These are phyloP conservation scores for Progne subis DNA, from an alignment of 2,113 vertebrate genomes.

Conservation along the genomic window DNA sequence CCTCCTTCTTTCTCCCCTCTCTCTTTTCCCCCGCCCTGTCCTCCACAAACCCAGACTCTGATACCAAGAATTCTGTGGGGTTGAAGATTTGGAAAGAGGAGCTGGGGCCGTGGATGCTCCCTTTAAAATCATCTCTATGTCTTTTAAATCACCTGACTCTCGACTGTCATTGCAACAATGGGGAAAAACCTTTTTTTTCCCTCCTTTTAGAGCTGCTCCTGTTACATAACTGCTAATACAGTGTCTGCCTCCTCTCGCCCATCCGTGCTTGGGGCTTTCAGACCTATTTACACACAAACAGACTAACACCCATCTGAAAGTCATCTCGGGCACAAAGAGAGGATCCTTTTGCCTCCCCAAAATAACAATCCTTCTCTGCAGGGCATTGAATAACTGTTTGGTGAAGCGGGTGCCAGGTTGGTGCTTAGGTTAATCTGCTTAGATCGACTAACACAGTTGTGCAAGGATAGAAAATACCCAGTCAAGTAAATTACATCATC, in stretches of 20 bases:
- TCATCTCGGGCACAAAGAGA: not conserved
- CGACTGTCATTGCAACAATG: not conserved
- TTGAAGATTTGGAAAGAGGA: not conserved
- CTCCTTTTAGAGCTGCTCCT: not conserved
- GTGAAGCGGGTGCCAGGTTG: slow-evolving; percentile 2
- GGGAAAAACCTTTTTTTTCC: not conserved
- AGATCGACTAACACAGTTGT: slow-evolving; percentile 62
- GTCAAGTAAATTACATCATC: slow-evolving; percentile 73
- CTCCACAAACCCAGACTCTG: not conserved
- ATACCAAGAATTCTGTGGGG: not conserved
- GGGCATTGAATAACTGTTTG: not conserved
- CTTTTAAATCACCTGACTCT: not conserved
- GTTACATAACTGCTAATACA: slow-evolving; percentile 15
- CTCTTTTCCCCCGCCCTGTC: accelerated
- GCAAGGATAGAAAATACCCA: slow-evolving; percentile 61
- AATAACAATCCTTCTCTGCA: slow-evolving; percentile 31
- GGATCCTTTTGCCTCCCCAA: not conserved
- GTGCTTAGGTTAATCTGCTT: slow-evolving; percentile 56
- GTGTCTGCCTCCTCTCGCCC: not conserved
- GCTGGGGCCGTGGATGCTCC: not conserved
- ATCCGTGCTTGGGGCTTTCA: slow-evolving; percentile 24
- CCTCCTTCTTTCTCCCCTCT: not conserved
- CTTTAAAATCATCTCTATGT: not conserved
- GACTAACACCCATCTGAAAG: slow-evolving; percentile 40
- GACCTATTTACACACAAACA: slow-evolving; percentile 52